Conservation (phyloP, 2,113 vertebrate species). For the Phylloscopus trochiloides region DNA sequence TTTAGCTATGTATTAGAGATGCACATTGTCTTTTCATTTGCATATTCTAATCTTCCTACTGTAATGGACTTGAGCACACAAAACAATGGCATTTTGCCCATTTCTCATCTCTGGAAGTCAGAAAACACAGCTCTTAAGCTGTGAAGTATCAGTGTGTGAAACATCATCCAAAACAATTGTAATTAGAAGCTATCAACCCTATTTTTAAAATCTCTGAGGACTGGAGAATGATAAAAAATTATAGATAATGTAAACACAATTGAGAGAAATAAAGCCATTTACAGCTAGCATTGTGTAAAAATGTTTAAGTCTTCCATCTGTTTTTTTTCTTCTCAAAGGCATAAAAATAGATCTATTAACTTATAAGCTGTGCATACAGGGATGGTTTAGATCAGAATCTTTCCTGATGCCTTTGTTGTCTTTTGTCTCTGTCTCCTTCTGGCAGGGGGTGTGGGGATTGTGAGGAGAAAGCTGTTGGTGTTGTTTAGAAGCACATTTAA, state of each 20-base stretch:
- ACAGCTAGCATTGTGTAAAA: not conserved
- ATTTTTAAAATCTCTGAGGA: not conserved
- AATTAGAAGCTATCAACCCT: not conserved
- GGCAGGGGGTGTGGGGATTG: not conserved
- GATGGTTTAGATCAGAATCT: not conserved
- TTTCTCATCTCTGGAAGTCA: not conserved
- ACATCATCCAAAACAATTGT: not conserved
- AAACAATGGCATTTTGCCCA: not conserved
- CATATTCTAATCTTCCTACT: not conserved
- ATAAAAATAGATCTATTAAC: not conserved
- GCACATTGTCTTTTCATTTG: not conserved
- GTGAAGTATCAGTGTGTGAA: not conserved
- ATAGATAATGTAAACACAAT: not conserved
- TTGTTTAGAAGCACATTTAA: not conserved
- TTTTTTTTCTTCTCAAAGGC: not conserved
- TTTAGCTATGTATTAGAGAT: not conserved
- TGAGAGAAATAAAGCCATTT: not conserved
- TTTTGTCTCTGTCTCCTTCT: not conserved
- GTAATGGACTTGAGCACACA: not conserved
- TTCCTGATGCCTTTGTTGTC: not conserved
- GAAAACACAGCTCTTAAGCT: not conserved
- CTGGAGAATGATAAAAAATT: fast-evolving
- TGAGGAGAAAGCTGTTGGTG: not conserved
- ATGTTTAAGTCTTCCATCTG: not conserved
- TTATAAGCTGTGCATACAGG: not conserved